A percentile compares a stretch with the other conserved stretches of the same genome.
Evolutionary conservation across 2,888 invertebrate species (phyloP).

Genomic region (Catocala fraxini): DNA sequence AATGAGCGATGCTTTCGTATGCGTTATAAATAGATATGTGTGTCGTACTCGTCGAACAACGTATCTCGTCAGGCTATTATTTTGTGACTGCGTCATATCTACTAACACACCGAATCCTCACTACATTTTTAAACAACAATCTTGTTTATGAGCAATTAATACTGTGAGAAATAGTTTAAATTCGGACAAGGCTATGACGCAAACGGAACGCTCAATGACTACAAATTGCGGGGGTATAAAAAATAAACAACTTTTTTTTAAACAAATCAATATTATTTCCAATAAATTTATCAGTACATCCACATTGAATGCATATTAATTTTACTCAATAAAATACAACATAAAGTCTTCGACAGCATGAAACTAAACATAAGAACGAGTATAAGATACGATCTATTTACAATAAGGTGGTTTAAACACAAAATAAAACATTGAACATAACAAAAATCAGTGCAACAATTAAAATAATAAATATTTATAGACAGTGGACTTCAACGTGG

Average conservation of each 20-base stretch:
- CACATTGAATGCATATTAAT: conserved; percentile 82
- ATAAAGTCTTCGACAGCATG: conserved; percentile 79
- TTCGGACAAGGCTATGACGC: conserved; percentile 39
- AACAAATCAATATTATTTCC: conserved; percentile 88
- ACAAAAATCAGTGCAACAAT: conserved; percentile 87
- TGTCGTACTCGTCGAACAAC: conserved; percentile 46
- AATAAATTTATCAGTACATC: conserved; percentile 87
- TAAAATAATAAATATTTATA: conserved; percentile 85
- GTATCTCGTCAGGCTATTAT: conserved; percentile 59
- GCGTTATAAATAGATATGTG: conserved; percentile 52
- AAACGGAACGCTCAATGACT: conserved; percentile 9
- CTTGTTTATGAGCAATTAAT: conserved; percentile 31
- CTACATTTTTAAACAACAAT: conserved; percentile 44
- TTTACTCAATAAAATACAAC: conserved; percentile 79
- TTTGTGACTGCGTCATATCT: conserved; percentile 59
- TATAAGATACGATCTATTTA: conserved; percentile 81
- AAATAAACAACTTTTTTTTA: conserved; percentile 67
- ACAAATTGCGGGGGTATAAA: conserved; percentile 8
- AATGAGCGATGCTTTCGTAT: conserved; percentile 31
- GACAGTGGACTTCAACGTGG: conserved; percentile 84
- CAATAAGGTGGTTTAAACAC: conserved; percentile 83
- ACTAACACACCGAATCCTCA: conserved; percentile 31
- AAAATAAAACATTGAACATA: conserved; percentile 85
- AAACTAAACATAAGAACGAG: conserved; percentile 80
- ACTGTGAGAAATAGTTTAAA: conserved; percentile 45